Percentiles rank a stretch among this genome's conserved stretches.
These are phyloP conservation scores for Mechanitis mazaeus DNA, from an alignment of 2,888 invertebrate species.

Conservation along the genomic window DNA sequence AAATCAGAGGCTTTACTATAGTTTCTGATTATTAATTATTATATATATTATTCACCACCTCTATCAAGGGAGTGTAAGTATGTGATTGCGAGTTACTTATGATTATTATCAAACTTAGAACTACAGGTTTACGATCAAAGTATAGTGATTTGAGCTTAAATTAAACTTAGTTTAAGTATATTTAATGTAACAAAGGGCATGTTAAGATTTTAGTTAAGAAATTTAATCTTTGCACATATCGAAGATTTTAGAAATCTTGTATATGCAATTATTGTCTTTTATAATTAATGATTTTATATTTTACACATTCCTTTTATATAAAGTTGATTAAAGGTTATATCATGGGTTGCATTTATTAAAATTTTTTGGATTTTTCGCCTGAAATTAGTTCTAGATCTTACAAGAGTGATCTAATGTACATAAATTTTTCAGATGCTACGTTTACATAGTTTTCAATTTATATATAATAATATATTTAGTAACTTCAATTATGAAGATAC, in stretches of 20 bases:
- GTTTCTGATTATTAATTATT: background rate
- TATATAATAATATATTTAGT: background rate
- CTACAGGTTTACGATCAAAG: slow-evolving; percentile 27
- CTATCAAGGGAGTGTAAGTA: background rate
- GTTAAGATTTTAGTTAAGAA: slow-evolving; percentile 26
- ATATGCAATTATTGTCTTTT: background rate
- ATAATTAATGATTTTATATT: background rate
- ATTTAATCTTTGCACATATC: slow-evolving; percentile 27
- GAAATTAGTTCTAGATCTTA: background rate
- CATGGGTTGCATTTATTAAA: background rate
- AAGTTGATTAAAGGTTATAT: background rate
- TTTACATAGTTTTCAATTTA: background rate
- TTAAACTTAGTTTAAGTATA: slow-evolving; percentile 28
- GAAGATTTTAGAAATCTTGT: slow-evolving; percentile 11
- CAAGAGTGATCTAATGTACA: background rate
- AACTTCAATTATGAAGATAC: background rate
- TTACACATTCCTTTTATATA: slow-evolving; percentile 1
- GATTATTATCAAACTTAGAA: slow-evolving; percentile 10
- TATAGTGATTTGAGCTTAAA: slow-evolving; percentile 35
- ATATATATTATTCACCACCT: background rate
- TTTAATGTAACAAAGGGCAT: slow-evolving; percentile 30
- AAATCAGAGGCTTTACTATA: slow-evolving; percentile 7
- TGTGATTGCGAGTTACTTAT: background rate
- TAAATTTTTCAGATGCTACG: background rate
- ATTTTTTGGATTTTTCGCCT: background rate